A percentile compares a stretch with the other conserved stretches of the same genome.
Evolutionary conservation across 2,797 vertebrate genomes (phyloP).

Genomic region (Eulemur coronatus): DNA sequence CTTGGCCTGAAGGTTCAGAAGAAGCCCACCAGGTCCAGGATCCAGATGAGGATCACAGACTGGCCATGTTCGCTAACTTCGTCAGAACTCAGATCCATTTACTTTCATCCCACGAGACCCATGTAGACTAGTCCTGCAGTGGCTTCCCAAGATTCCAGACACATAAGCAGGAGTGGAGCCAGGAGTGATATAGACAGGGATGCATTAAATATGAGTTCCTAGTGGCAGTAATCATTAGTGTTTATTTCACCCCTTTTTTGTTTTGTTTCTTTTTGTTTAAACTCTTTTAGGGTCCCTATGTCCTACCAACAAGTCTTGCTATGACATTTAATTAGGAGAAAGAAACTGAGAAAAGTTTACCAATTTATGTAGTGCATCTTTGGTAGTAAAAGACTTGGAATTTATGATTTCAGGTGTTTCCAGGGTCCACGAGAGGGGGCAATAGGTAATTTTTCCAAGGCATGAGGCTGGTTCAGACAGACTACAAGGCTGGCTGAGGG

Average conservation of each 20-base stretch:
- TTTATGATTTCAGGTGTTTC: neutral
- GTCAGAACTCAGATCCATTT: neutral
- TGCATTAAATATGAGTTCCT: neutral
- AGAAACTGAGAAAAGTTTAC: slow-evolving; percentile 30
- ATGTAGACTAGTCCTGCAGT: neutral
- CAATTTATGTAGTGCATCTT: neutral
- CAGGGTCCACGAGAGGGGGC: neutral
- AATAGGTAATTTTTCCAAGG: neutral
- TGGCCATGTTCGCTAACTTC: neutral
- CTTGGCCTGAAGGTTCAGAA: slow-evolving; percentile 26
- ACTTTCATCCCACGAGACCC: neutral
- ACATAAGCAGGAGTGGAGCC: neutral
- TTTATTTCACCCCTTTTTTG: neutral
- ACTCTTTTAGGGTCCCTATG: neutral
- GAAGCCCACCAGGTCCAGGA: slow-evolving; percentile 11
- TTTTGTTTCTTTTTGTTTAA: slow-evolving; percentile 14
- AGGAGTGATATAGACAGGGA: neutral
- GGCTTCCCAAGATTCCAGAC: neutral
- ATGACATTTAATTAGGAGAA: neutral
- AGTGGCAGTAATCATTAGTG: neutral
- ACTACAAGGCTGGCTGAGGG: neutral
- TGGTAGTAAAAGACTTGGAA: neutral
- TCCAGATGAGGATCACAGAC: slow-evolving; percentile 25
- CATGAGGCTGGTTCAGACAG: neutral
- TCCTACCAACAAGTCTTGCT: neutral